Conservation (phyloP, 2,113 vertebrate genomes). For the Heptranchias perlo region DNA sequence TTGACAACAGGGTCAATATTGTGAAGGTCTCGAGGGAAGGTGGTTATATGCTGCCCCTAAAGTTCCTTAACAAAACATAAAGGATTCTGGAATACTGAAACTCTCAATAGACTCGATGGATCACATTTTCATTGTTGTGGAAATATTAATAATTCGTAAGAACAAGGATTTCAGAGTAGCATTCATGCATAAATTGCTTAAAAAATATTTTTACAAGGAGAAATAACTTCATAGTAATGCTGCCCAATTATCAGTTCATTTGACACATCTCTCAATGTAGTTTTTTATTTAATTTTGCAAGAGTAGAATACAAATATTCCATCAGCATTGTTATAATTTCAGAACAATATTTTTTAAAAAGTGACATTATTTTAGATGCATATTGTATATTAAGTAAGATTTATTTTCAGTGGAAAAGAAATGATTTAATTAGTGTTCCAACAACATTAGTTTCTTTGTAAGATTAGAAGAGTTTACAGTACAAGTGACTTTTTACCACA, state of each 20-base stretch:
- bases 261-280: neutral
- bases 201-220: neutral
- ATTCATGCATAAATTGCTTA: neutral
- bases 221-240: neutral
- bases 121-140: neutral
- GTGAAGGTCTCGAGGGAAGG: neutral
- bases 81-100: neutral
- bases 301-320: no score
- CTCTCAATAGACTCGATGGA: neutral
- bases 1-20: neutral
- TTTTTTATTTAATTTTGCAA: neutral
- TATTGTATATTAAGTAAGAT: neutral
- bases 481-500: neutral
- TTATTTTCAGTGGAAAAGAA: neutral
- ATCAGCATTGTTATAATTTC: neutral
- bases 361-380: neutral
- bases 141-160: no score
- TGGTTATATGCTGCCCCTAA: neutral
- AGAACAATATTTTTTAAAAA: neutral
- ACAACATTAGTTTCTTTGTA: slow-evolving; percentile 27
- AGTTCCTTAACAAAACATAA: neutral
- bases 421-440: slow-evolving; percentile 30
- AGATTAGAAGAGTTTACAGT: neutral
- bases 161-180: neutral
- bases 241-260: neutral